phyloP scores from a whole-genome alignment of 2,113 vertebrate species.

The Lucifuga dentata region DNA sequence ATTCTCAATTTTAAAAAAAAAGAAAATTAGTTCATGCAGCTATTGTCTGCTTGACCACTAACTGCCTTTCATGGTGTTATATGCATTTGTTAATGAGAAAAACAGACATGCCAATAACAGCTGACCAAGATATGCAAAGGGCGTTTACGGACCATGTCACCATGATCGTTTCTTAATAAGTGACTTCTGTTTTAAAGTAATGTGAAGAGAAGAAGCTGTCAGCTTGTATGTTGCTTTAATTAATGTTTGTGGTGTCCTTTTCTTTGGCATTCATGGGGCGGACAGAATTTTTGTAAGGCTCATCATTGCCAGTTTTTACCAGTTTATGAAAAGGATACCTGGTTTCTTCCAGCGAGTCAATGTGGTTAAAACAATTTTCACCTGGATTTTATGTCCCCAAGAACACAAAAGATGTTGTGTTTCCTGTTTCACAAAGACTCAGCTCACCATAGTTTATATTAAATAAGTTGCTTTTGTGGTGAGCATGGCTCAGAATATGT shows the following conservation, averaged over 20 bases:
- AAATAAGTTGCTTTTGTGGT: too few relatives aligned
- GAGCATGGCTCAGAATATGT: too few relatives aligned
- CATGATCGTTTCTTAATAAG: conserved; percentile 32
- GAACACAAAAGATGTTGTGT: too few relatives aligned
- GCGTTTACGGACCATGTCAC: conserved; percentile 19
- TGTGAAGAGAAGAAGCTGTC: conserved; percentile 46
- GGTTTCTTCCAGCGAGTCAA: too few relatives aligned
- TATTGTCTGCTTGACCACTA: conserved; percentile 33
- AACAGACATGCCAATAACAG: conserved; percentile 9
- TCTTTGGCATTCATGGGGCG: too few relatives aligned
- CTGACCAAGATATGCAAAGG: conserved; percentile 26
- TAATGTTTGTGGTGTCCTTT: conserved; percentile 29
- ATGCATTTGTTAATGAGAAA: conserved; percentile 26
- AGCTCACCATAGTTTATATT: too few relatives aligned
- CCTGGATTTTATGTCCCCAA: too few relatives aligned
- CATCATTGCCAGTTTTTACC: too few relatives aligned
- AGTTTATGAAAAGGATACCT: too few relatives aligned
- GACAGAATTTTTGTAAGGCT: too few relatives aligned
- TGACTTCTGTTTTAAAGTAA: conserved; percentile 47
- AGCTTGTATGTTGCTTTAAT: conserved; percentile 42
- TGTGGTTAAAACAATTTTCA: too few relatives aligned
- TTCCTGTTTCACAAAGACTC: too few relatives aligned
- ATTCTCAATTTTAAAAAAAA: conserved; percentile 8
- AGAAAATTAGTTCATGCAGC: conserved; percentile 34
- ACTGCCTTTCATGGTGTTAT: conserved; percentile 39